Evolutionary conservation across 2,888 invertebrate species (phyloP), one percentile per base, ranked within the genome.

Genomic region (Melipona beecheii): DNA sequence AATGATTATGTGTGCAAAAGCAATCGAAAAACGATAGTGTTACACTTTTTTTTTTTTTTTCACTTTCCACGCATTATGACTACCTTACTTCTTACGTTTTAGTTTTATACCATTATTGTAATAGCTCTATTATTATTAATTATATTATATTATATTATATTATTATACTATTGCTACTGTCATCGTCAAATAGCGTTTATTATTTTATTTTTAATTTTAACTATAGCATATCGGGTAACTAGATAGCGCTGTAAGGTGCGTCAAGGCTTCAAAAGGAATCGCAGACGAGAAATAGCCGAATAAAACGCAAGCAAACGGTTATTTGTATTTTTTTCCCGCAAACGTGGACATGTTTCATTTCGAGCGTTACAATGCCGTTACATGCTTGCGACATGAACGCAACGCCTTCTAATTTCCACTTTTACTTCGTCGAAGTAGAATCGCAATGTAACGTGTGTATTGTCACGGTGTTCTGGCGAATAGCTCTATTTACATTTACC

Each of bases 161-260:
- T 84, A 91, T 82, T 88, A 90, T 84, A 88, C 85, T 88, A 86
- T 90, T 90, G 75, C 84, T 87, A 91, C 90, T 88, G 88, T 91
- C 90, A 84, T 88, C 86, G 88, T 90, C 87, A 83, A 86, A 85
- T 91, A 90, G 90, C 89, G 91, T 92, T 91, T 90, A 90, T 91
- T 90, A 90, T 90, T 91, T 93, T 92, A 91, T 91, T 93, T 92
- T 81, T 89, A 91, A 91, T 89, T 90, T 87, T 90, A 91, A 91
- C 75, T 92, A 88, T 93, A 93, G 92, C 90, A 91, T 91, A 91
- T 91, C 93, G 92, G 93, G 93, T 93, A 92, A 90, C 85, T 87
- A 86, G 80, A 83, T 93, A 92, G 91, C 75, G 89, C 88, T 89
- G 86, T 91, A 89, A 91, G 89, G 86, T 88, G 85, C 87, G 81